These are phyloP conservation scores for Lumbricus terrestris DNA, from an alignment of 2,888 invertebrate species.

Conservation along the genomic window DNA sequence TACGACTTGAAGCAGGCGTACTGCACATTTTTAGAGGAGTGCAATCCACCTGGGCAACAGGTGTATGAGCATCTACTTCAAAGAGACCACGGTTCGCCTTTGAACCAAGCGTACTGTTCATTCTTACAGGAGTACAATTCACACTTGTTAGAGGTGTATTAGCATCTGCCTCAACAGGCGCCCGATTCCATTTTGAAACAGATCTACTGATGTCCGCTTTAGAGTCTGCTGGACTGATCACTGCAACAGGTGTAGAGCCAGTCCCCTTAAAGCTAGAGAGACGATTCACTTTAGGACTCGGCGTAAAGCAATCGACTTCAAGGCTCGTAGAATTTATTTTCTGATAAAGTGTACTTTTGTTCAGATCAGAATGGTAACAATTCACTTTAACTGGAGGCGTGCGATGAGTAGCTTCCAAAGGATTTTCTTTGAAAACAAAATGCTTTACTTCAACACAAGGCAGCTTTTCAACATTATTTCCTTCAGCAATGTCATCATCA, in stretches of 20 bases:
- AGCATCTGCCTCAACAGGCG: neutral
- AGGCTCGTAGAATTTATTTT: neutral
- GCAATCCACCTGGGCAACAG: neutral
- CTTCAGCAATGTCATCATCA: conserved; percentile 3
- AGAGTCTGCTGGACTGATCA: neutral
- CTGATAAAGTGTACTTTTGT: neutral
- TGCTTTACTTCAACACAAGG: neutral
- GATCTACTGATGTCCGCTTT: neutral
- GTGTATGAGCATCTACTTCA: neutral
- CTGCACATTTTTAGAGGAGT: neutral
- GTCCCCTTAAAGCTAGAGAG: neutral
- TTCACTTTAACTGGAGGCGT: neutral
- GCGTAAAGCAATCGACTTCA: neutral
- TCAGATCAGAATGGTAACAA: neutral
- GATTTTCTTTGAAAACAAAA: neutral
- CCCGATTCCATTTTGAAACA: neutral
- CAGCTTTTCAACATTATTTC: conserved; percentile 9
- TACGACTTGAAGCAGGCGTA: neutral
- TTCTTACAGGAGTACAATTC: neutral
- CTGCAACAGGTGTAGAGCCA: neutral
- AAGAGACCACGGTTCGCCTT: neutral
- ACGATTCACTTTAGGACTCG: neutral
- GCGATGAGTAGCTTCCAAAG: neutral
- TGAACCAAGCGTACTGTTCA: neutral
- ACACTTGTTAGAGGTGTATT: neutral